Evolutionary conservation across 2,888 invertebrate genomes (phyloP).

Genomic region (Junonia oenone): DNA sequence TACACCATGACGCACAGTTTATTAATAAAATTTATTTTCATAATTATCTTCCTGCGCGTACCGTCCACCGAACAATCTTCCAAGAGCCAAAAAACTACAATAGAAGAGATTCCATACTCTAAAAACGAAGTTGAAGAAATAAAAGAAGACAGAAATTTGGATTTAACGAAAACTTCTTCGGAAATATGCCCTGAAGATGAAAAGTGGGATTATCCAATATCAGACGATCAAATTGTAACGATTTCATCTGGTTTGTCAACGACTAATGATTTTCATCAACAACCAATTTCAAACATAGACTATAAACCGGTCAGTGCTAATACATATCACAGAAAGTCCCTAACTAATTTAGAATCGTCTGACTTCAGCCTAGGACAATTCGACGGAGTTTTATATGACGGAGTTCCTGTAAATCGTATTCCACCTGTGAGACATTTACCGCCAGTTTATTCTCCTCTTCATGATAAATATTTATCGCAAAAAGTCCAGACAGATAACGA

Average conservation of each 20-base stretch:
- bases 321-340: background rate
- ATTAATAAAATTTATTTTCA: constrained; percentile 2
- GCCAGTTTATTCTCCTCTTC: constrained; percentile 17
- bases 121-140: background rate
- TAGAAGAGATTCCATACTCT: constrained; percentile 11
- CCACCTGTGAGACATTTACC: constrained; percentile 16
- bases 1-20: constrained; percentile 14
- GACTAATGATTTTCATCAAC: background rate
- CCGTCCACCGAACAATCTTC: background rate
- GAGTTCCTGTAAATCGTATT: constrained; percentile 5
- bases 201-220: background rate
- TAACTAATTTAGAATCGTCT: background rate
- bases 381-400: constrained; percentile 3
- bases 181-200: constrained; percentile 7
- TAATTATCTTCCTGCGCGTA: background rate
- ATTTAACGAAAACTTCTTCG: background rate
- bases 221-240: background rate
- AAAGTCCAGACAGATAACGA: background rate
- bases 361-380: background rate
- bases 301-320: background rate
- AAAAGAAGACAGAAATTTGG: background rate
- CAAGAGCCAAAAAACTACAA: constrained; percentile 10
- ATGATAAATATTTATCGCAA: constrained; percentile 6
- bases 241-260: background rate
- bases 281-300: background rate